These are phyloP conservation scores for Tipula lateralis DNA, from an alignment of 2,888 invertebrate genomes.

Conservation along the genomic window DNA sequence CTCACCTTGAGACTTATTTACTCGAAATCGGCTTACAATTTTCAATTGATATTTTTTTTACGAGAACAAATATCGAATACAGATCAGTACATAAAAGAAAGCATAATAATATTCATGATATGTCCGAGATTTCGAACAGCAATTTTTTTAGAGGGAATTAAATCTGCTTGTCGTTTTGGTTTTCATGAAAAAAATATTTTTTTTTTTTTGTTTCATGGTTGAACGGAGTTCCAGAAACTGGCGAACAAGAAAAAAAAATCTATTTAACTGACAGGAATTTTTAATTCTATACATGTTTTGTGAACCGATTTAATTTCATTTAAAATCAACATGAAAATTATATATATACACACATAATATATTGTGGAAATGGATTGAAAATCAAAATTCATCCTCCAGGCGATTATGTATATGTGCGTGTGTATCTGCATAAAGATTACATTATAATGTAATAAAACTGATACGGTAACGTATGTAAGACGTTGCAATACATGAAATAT, in stretches of 20 bases:
- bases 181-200: neutral
- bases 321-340: neutral
- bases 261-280: neutral
- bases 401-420: neutral
- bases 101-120: neutral
- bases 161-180: neutral
- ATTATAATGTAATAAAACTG: slow-evolving; percentile 1
- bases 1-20: no score
- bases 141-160: neutral
- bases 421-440: neutral
- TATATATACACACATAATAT: neutral
- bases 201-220: neutral
- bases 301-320: neutral
- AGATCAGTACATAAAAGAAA: neutral
- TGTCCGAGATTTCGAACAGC: neutral
- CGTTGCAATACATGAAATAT: neutral
- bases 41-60: no score
- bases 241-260: no score
- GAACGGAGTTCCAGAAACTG: neutral
- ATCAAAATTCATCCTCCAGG: neutral
- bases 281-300: neutral
- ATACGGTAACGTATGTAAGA: neutral
- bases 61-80: no score
- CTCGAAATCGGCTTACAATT: no score
- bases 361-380: neutral